Evolutionary conservation across 2,888 invertebrate genomes (phyloP).

Genomic region (Caenorhabditis angaria): DNA sequence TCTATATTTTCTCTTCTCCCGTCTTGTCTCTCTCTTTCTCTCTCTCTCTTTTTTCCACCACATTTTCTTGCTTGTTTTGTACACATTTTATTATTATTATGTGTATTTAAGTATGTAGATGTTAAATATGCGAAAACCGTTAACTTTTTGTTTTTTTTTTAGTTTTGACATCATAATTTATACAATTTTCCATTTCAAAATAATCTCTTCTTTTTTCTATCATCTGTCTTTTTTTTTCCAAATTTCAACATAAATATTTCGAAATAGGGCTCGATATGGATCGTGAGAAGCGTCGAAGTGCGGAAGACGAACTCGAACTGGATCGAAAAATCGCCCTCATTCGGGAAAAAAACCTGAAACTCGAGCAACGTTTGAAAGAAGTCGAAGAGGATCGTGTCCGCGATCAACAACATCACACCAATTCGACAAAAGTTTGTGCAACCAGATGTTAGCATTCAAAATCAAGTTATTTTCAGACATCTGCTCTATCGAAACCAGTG

Average conservation of each 20-base stretch:
- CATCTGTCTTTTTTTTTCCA: neutral
- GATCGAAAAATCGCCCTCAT: constrained; percentile 61
- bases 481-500: constrained; percentile 21
- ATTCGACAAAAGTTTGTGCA: neutral
- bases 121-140: too few species aligned
- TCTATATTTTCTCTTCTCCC: too few species aligned
- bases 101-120: too few species aligned
- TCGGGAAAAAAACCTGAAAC: constrained; percentile 59
- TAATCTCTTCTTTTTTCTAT: neutral
- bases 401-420: constrained; percentile 17
- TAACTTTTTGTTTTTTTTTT: too few species aligned
- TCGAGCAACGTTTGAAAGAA: constrained; percentile 58
- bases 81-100: too few species aligned
- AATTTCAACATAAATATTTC: neutral
- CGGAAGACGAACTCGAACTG: constrained; percentile 56
- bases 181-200: neutral
- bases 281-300: constrained; percentile 47
- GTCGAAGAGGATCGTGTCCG: constrained; percentile 53
- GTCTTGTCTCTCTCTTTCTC: too few species aligned
- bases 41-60: too few species aligned
- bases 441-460: neutral
- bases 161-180: too few species aligned
- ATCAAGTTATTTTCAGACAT: neutral
- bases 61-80: too few species aligned
- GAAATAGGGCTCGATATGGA: constrained; percentile 32